phyloP scores from a whole-genome alignment of 2,888 invertebrate genomes.

The Plebejus argus region DNA sequence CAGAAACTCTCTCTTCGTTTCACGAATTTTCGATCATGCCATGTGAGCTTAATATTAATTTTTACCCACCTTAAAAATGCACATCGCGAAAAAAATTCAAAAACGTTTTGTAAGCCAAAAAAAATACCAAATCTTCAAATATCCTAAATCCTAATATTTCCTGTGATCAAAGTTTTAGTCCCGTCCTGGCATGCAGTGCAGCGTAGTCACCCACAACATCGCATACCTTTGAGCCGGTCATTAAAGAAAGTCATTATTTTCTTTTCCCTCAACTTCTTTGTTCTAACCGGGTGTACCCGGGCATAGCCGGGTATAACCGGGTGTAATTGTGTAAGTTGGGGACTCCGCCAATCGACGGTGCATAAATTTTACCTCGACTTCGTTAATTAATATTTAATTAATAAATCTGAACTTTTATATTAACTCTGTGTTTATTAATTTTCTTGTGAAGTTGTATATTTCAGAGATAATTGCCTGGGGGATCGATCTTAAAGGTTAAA shows the following conservation, averaged over 20 bases:
- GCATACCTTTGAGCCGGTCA: slow-evolving; percentile 52
- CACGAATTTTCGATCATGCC: too few species aligned
- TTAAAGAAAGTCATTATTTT: slow-evolving; percentile 71
- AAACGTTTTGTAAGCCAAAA: too few species aligned
- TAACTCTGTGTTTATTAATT: background rate
- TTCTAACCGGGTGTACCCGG: slow-evolving; percentile 61
- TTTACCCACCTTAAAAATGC: too few species aligned
- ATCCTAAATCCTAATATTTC: too few species aligned
- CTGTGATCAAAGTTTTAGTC: background rate
- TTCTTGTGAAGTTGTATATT: background rate
- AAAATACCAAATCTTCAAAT: too few species aligned
- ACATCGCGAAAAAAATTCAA: too few species aligned
- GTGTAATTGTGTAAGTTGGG: slow-evolving; percentile 72
- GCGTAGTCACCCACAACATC: background rate
- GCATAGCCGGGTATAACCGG: slow-evolving; percentile 58
- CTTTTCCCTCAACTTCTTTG: slow-evolving; percentile 56
- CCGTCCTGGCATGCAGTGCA: background rate
- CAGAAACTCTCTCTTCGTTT: too few species aligned
- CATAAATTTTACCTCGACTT: slow-evolving; percentile 37
- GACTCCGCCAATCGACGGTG: slow-evolving; percentile 37
- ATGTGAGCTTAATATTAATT: too few species aligned
- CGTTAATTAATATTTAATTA: slow-evolving; percentile 32
- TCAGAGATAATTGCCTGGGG: background rate
- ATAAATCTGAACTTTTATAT: slow-evolving; percentile 30
- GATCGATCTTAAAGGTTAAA: too few species aligned